phyloP scores from a whole-genome alignment of 1,140 invertebrate species.

The Pseudobourletiella spinata region DNA sequence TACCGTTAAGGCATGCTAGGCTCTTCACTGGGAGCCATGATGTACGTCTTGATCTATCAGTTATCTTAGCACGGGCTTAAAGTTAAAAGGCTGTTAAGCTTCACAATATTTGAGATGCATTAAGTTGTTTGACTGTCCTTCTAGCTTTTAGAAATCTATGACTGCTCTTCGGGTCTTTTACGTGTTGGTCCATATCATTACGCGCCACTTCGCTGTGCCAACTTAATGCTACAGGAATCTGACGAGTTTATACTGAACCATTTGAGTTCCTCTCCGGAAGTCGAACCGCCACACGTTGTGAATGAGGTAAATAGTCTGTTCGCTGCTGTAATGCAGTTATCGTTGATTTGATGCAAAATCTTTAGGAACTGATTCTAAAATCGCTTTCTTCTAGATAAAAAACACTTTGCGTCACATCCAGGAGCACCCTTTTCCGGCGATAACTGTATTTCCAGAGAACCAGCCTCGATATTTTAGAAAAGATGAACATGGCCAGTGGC shows the following conservation, averaged over 20 bases:
- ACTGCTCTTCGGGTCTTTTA: constrained; percentile 68
- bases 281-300: constrained; percentile 78
- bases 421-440: constrained; percentile 86
- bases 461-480: constrained; percentile 79
- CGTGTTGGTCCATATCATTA: constrained; percentile 91
- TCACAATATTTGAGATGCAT: too few relatives aligned
- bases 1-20: constrained; percentile 65
- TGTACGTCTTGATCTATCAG: too few relatives aligned
- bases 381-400: constrained; percentile 71
- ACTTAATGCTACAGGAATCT: constrained; percentile 81
- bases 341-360: constrained; percentile 5
- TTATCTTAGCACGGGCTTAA: too few relatives aligned
- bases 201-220: constrained; percentile 76
- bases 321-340: background rate
- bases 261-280: constrained; percentile 83
- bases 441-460: constrained; percentile 87
- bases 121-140: too few relatives aligned
- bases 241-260: constrained; percentile 89
- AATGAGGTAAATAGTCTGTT: constrained; percentile 41
- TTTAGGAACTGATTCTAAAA: constrained; percentile 7
- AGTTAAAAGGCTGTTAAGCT: too few relatives aligned
- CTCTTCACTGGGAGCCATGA: constrained; percentile 71
- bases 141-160: constrained; percentile 85
- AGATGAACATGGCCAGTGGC: constrained; percentile 75
- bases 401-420: constrained; percentile 83